phyloP scores from a whole-genome alignment of 1,140 invertebrate genomes.

The Ephestia elutella region DNA sequence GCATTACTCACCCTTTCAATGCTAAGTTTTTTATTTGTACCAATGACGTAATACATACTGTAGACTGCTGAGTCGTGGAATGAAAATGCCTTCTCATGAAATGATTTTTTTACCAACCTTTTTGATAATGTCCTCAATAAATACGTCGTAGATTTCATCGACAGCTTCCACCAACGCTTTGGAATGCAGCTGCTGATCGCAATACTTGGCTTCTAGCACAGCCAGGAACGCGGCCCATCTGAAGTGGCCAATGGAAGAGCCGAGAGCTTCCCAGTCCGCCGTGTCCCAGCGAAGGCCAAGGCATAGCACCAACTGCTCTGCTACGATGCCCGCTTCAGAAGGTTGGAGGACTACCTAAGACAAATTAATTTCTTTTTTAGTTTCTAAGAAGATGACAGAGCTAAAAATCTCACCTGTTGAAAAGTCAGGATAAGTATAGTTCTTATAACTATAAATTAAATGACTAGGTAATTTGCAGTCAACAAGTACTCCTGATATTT shows the following conservation, averaged over 20 bases:
- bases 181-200: slow-evolving; percentile 74
- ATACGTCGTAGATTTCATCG: slow-evolving; percentile 84
- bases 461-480: no score
- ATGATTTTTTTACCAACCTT: slow-evolving; percentile 73
- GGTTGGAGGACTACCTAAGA: slow-evolving; percentile 79
- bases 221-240: slow-evolving; percentile 81
- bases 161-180: slow-evolving; percentile 82
- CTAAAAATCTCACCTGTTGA: no score
- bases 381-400: no score
- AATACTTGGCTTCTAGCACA: slow-evolving; percentile 82
- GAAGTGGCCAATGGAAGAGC: slow-evolving; percentile 76
- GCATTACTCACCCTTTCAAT: no score
- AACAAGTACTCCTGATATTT: no score
- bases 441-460: no score
- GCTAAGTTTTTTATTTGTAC: no score
- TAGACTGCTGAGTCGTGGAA: no score
- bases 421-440: no score
- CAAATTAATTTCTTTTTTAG: no score
- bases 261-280: slow-evolving; percentile 78
- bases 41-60: no score
- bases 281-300: slow-evolving; percentile 80
- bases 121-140: slow-evolving; percentile 87
- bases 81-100: no score
- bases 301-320: slow-evolving; percentile 79
- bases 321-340: slow-evolving; percentile 78